phyloP scores from a whole-genome alignment of 2,113 vertebrate species.

The Rattus rattus region DNA sequence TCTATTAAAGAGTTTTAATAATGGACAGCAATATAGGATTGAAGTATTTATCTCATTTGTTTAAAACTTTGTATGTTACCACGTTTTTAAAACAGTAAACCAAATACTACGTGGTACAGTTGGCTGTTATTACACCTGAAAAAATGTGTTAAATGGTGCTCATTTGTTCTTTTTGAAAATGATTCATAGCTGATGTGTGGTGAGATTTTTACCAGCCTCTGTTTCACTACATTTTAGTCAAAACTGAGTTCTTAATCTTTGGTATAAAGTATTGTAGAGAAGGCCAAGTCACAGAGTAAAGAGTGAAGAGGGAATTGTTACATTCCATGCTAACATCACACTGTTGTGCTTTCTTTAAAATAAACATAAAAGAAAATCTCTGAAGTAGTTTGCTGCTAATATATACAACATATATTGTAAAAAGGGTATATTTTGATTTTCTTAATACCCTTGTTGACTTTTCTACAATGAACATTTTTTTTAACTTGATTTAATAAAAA shows the following conservation, averaged over 20 bases:
- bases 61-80: conserved; percentile 69
- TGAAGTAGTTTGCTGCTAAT: conserved; percentile 81
- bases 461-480: conserved; percentile 85
- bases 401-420: conserved; percentile 78
- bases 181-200: conserved; percentile 36
- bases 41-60: conserved; percentile 57
- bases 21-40: conserved; percentile 65
- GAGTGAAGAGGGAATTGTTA: conserved; percentile 60
- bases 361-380: conserved; percentile 66
- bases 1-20: conserved; percentile 71
- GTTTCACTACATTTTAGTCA: conserved; percentile 59
- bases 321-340: conserved; percentile 75
- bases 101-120: conserved; percentile 51
- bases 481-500: conserved; percentile 84
- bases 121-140: conserved; percentile 63
- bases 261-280: conserved; percentile 58
- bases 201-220: conserved; percentile 44
- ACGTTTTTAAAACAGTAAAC: conserved; percentile 49
- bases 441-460: conserved; percentile 79
- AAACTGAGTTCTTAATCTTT: conserved; percentile 57
- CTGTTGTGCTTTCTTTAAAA: conserved; percentile 74
- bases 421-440: conserved; percentile 81
- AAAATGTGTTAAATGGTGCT: conserved; percentile 73
- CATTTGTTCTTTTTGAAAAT: conserved; percentile 64
- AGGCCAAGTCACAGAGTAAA: conserved; percentile 60